Base-by-base conservation (phyloP, 2,888 invertebrate species). In the Elysia crispata region DNA sequence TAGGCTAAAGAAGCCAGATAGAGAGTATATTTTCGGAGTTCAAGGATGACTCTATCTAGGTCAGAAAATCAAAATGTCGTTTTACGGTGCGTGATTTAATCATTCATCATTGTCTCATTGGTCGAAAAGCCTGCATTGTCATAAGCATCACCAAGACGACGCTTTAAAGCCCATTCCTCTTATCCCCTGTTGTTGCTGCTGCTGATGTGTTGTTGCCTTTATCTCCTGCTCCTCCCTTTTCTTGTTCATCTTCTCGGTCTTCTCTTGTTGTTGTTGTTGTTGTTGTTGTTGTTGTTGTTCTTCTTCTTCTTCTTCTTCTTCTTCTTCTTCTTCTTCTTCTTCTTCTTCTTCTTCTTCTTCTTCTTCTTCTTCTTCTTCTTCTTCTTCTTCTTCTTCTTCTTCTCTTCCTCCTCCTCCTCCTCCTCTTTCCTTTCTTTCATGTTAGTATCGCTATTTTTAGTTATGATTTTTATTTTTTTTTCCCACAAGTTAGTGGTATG, bases 361-460 rank as follows among this genome's bases (percentile, higher is more conserved):
- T 25, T 23, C 31, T 5, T 73, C 1, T 73, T 28, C 30, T 3
- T 73, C 74, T 57, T 31, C 30, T 60, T 57, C 73, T 73, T 11
- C 54, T 0, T 67, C 67, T 76, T 25, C 64, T 66, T 75, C 66
- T 64, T 33, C 31, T 50, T 66, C 66, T 54, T 31, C 25, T 67
- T 75, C 23, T 75, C 49, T 50, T 28, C 25, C 28, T 75, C 74
- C 75, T 41, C 31, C 74, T 66, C 73, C 28, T 28, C 18, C 62
- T 50, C n/a, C 8, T 23, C 62, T 0, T 62, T 66, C 41, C 50
- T 41, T 41, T 72, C 62, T 5, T 74, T 3, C 60, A 28, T 62
- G 31, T 41, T 25, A 20, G 8, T 54, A 8, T n/a, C 50, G 60
- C 57, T 74, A 0, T 1, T 30, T 3, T 50, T 62, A 20, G 28